phyloP scores from a whole-genome alignment of 2,797 vertebrate species.

The Podarcis siculus region DNA sequence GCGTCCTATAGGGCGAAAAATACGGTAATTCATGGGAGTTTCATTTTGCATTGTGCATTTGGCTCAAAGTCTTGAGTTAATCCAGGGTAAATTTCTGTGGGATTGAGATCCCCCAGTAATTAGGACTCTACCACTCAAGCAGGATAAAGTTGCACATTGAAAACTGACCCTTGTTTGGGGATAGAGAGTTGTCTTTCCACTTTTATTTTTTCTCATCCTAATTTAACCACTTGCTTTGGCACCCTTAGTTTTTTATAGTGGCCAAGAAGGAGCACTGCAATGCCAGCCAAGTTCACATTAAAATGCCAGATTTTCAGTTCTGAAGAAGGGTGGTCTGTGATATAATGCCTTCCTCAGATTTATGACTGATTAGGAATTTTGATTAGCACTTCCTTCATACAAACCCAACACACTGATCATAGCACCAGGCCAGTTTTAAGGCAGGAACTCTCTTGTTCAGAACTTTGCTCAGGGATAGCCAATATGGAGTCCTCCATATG shows the following conservation, averaged over 20 bases:
- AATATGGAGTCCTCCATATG: no score
- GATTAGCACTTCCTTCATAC: not conserved
- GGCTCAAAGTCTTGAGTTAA: not conserved
- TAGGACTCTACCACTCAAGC: not conserved
- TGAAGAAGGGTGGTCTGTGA: not conserved
- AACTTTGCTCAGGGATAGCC: no score
- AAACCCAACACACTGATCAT: no score
- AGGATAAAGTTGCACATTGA: not conserved
- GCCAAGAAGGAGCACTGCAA: not conserved
- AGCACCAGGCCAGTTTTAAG: not conserved
- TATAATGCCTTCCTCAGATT: not conserved
- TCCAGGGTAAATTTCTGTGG: not conserved
- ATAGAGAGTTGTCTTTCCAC: not conserved
- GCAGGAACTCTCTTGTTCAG: not conserved
- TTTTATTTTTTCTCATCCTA: not conserved
- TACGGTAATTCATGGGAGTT: constrained; percentile 3
- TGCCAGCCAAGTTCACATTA: not conserved
- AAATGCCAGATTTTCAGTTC: not conserved
- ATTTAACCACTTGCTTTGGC: not conserved
- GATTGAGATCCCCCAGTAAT: not conserved
- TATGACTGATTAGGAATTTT: not conserved
- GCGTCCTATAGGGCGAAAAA: no score
- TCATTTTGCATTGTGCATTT: not conserved
- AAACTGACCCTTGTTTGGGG: not conserved
- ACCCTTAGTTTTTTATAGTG: not conserved